Base-by-base conservation (phyloP, 2,113 vertebrate species). In the Oryzias celebensis region DNA sequence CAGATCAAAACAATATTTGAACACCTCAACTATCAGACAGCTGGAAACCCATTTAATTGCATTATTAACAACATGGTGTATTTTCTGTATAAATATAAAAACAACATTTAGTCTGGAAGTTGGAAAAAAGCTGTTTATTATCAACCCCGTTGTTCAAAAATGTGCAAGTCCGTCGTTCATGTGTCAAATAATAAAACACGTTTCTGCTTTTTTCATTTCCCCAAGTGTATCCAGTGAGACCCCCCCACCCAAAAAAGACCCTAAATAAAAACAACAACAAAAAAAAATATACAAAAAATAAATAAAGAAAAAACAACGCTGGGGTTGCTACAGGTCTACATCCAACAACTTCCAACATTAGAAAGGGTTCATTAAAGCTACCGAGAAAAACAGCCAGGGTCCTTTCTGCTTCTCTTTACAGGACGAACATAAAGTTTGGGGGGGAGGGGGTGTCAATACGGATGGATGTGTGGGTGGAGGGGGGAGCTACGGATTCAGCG, bases 101-200 rank as follows among this genome's bases (percentile, higher is more conserved):
- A 66, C 75, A 59, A 65, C 83, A 85, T 81, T 72, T 72, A 84
- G 78, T 53, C 84, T 88, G 28, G n/a, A 87, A 62, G 70, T 90
- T 88, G 82, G 82, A 87, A 89, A 91, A 90, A 94, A 92, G 90
- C 90, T 91, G 93, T 94, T 94, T 94, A 96, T 96, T 95, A 95
- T 95, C 91, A 95, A 93, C 93, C 94, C 91, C 93, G 93, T 94
- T 94, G 79, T 90, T 95, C 90, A 94, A 96, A 91, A 92, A 94
- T 95, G 95, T 96, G 94, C 94, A 96, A 92, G 87, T 95, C 93
- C 73, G 93, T 95, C 92, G 94, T 96, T 96, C 94, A 94, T 94
- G 93, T 95, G 75, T n/a, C 71, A 71, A 92, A 94, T 93, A 94
- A 95, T 94, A 94, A 95, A 96, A 94, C 95, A 95, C 93, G 94